phyloP scores from a whole-genome alignment of 2,888 invertebrate species.

The Cryptosula pallasiana region DNA sequence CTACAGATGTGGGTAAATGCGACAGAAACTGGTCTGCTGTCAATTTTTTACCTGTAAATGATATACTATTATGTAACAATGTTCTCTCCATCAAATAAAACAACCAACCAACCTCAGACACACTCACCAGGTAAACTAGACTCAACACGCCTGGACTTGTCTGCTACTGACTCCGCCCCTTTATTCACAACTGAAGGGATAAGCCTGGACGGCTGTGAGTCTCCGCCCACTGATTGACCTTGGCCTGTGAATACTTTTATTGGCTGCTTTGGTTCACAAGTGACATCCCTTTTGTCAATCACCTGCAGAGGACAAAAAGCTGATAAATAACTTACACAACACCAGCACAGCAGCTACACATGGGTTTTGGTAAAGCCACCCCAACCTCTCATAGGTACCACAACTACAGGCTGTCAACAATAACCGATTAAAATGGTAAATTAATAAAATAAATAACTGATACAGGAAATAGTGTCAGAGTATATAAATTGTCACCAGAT shows the following conservation, averaged over 20 bases:
- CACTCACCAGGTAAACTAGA: not conserved
- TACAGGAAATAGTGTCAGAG: no score
- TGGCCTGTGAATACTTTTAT: constrained; percentile 36
- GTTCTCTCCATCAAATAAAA: not conserved
- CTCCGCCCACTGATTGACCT: constrained; percentile 47
- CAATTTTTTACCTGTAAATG: constrained; percentile 30
- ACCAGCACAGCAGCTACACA: no score
- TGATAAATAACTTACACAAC: no score
- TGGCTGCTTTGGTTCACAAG: constrained; percentile 37
- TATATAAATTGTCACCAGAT: no score
- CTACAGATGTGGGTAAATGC: constrained; percentile 42
- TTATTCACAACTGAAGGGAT: constrained; percentile 35
- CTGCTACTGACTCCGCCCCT: not conserved
- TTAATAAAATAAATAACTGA: no score
- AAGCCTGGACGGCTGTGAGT: constrained; percentile 43
- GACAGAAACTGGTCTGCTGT: constrained; percentile 45
- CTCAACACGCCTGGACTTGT: not conserved
- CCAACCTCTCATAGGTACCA: no score
- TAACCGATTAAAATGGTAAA: no score
- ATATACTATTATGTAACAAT: no score
- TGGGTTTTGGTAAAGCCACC: no score
- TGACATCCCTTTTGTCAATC: constrained; percentile 40
- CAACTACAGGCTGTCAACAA: no score
- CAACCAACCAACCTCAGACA: no score
- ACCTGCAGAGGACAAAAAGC: no score